Conservation (phyloP, 2,888 invertebrate species). For the Torymus auratus region DNA sequence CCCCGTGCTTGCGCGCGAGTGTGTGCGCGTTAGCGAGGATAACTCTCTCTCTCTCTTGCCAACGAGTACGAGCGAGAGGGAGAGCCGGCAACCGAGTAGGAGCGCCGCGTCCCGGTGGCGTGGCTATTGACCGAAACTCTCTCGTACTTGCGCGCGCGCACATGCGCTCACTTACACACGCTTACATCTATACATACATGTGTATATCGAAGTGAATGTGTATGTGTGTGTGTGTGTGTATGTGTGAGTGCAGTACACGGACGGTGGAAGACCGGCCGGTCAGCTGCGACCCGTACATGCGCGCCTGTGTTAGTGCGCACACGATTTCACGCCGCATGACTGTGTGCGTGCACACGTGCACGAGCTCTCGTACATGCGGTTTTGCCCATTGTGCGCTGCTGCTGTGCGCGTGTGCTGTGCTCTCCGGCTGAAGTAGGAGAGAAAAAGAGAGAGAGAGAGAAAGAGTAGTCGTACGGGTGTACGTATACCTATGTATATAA, state of each 20-base stretch:
- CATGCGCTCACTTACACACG: no score
- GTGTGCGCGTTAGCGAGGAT: conserved; percentile 10
- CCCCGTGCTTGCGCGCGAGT: not conserved
- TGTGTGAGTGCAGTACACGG: no score
- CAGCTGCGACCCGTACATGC: conserved; percentile 41
- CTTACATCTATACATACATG: no score
- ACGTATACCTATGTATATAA: not conserved
- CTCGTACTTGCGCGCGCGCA: not conserved
- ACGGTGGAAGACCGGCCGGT: conserved; percentile 43
- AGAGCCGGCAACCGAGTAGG: not conserved
- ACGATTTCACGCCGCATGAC: no score
- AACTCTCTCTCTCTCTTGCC: not conserved
- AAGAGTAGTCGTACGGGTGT: not conserved
- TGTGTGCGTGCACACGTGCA: no score
- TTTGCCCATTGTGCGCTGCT: no score
- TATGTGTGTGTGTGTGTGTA: no score
- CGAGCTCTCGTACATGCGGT: no score
- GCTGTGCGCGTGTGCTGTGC: not conserved
- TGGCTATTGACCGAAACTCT: conserved; percentile 59
- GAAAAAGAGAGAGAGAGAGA: conserved; percentile 17
- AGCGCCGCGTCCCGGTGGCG: conserved; percentile 20
- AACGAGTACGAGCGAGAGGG: not conserved
- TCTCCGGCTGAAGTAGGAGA: not conserved
- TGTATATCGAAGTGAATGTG: no score
- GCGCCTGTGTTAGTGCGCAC: not conserved